These are phyloP conservation scores for Addax nasomaculatus DNA, from an alignment of 2,113 vertebrate genomes.

Conservation along the genomic window DNA sequence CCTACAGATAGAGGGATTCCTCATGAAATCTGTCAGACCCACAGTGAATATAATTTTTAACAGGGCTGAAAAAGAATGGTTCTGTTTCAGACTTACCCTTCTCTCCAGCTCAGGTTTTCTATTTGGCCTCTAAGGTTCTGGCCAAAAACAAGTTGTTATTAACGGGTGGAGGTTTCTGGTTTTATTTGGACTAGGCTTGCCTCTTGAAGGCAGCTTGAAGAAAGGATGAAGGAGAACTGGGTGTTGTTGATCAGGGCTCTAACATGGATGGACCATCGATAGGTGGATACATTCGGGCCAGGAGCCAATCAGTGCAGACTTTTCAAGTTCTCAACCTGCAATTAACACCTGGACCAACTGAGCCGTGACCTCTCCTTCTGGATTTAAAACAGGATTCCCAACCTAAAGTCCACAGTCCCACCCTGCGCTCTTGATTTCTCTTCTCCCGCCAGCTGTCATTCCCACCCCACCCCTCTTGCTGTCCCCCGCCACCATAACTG, in stretches of 20 bases:
- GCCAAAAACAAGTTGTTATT: background rate
- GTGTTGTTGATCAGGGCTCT: background rate
- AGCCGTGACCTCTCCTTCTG: background rate
- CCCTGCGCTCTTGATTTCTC: background rate
- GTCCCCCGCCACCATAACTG: background rate
- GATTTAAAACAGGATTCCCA: background rate
- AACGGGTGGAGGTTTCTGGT: background rate
- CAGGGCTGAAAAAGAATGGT: background rate
- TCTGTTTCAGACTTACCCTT: background rate
- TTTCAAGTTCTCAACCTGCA: background rate
- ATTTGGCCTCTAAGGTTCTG: background rate
- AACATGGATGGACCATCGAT: background rate
- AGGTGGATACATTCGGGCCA: background rate
- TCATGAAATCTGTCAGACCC: constrained; percentile 18
- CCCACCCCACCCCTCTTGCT: background rate
- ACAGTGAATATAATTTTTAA: background rate
- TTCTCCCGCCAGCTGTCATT: background rate
- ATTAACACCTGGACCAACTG: background rate
- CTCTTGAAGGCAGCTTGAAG: background rate
- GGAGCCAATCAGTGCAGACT: background rate
- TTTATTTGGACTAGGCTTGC: background rate
- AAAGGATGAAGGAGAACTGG: background rate
- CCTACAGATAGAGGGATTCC: constrained; percentile 4
- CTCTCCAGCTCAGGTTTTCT: background rate
- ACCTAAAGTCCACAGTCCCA: background rate